These are phyloP conservation scores for Clistopyga incitator DNA, from an alignment of 2,888 invertebrate genomes.

Conservation along the genomic window DNA sequence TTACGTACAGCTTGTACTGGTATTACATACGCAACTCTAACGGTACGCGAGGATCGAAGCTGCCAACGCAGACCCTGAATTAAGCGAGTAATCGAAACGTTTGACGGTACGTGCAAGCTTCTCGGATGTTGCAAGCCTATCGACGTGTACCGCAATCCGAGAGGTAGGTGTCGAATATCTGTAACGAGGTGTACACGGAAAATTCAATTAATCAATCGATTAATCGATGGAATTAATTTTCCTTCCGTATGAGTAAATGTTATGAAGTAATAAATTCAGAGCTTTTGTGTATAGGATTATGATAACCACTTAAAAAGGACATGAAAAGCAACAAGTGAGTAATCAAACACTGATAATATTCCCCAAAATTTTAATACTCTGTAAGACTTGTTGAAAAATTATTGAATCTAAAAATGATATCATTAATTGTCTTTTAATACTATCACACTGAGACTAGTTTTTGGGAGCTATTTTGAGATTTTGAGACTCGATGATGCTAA, in stretches of 20 bases:
- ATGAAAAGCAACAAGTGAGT: background rate
- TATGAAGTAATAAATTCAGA: background rate
- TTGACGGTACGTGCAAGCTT: constrained; percentile 24
- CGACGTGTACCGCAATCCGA: background rate
- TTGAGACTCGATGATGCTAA: too few species aligned
- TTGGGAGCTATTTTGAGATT: background rate
- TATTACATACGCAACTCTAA: constrained; percentile 22
- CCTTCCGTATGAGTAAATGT: background rate
- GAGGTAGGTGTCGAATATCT: constrained; percentile 2
- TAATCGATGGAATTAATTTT: background rate
- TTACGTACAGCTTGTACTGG: constrained; percentile 18
- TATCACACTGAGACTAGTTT: background rate
- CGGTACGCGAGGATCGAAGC: constrained; percentile 19
- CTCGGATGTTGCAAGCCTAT: constrained; percentile 5
- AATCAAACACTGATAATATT: background rate
- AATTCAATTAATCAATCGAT: background rate
- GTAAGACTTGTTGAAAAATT: too few species aligned
- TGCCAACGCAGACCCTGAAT: constrained; percentile 13
- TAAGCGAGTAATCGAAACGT: constrained; percentile 27
- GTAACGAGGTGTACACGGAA: background rate
- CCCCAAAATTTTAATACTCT: background rate
- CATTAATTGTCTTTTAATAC: too few species aligned
- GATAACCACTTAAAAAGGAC: background rate
- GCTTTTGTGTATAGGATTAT: background rate
- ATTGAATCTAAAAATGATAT: too few species aligned